Conservation (phyloP, 2,797 vertebrate species). For the Siniperca obscura region DNA sequence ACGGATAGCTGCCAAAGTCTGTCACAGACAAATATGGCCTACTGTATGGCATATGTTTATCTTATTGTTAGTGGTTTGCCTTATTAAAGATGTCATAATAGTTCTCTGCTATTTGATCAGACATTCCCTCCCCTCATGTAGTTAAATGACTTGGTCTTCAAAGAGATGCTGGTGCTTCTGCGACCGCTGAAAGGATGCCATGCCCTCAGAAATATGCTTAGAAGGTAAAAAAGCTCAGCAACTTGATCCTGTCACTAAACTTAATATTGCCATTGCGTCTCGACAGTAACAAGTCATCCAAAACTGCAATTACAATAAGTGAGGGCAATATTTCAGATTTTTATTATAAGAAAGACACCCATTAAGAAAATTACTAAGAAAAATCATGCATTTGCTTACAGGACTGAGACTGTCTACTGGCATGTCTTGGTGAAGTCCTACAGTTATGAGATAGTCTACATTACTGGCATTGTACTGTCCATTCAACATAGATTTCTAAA, state of each 20-base stretch:
- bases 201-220: conserved; percentile 36
- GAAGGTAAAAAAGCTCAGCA: conserved; percentile 35
- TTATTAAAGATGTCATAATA: conserved; percentile 14
- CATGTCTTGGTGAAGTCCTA: conserved; percentile 14
- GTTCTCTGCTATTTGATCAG: conserved; percentile 12
- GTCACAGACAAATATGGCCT: neutral
- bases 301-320: conserved; percentile 61
- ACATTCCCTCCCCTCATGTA: neutral
- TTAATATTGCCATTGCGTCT: conserved; percentile 42
- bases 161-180: conserved; percentile 38
- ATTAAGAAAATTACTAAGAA: conserved; percentile 51
- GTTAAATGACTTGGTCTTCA: conserved; percentile 25
- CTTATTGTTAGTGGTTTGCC: neutral
- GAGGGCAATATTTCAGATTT: conserved; percentile 39
- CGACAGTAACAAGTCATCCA: conserved; percentile 31
- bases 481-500: conserved; percentile 8
- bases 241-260: conserved; percentile 27
- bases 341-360: conserved; percentile 42
- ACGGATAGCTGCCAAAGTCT: conserved; percentile 12
- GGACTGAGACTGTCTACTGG: neutral
- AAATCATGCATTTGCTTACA: conserved; percentile 28
- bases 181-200: conserved; percentile 3
- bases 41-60: neutral
- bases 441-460: neutral
- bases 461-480: neutral